These are phyloP conservation scores for Ametastegia equiseti DNA, from an alignment of 2,888 invertebrate species.

Conservation along the genomic window DNA sequence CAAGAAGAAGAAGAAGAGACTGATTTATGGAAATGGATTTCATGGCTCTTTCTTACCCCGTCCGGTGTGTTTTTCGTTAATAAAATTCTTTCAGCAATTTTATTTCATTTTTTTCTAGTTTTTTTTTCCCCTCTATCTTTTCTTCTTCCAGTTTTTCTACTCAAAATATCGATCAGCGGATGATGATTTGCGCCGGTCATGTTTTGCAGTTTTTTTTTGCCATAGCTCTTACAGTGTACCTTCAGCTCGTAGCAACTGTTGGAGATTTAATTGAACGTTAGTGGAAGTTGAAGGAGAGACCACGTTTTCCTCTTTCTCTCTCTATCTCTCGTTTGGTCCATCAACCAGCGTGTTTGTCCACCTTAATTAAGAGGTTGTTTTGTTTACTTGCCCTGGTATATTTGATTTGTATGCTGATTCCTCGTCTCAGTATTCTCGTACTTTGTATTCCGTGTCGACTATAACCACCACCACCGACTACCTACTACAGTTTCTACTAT, in stretches of 20 bases:
- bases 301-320: neutral
- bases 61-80: neutral
- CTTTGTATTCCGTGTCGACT: slow-evolving; percentile 26
- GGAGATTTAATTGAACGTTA: slow-evolving; percentile 41
- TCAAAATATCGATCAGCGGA: too few species aligned
- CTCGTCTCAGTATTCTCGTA: slow-evolving; percentile 21
- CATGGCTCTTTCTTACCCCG: neutral
- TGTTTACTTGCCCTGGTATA: slow-evolving; percentile 47
- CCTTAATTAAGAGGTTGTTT: slow-evolving; percentile 48
- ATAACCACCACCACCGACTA: too few species aligned
- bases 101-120: neutral
- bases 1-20: neutral
- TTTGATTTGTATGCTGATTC: slow-evolving; percentile 47
- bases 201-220: neutral
- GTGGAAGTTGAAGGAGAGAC: slow-evolving; percentile 18
- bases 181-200: too few species aligned
- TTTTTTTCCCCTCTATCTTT: too few species aligned
- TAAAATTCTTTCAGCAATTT: neutral
- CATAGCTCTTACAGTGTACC: neutral
- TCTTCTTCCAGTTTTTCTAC: too few species aligned
- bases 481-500: too few species aligned
- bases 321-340: slow-evolving; percentile 32
- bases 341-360: slow-evolving; percentile 43
- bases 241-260: slow-evolving; percentile 8
- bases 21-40: slow-evolving; percentile 33